Conservation (phyloP, 2,113 vertebrate species). For the Lepus americanus region DNA sequence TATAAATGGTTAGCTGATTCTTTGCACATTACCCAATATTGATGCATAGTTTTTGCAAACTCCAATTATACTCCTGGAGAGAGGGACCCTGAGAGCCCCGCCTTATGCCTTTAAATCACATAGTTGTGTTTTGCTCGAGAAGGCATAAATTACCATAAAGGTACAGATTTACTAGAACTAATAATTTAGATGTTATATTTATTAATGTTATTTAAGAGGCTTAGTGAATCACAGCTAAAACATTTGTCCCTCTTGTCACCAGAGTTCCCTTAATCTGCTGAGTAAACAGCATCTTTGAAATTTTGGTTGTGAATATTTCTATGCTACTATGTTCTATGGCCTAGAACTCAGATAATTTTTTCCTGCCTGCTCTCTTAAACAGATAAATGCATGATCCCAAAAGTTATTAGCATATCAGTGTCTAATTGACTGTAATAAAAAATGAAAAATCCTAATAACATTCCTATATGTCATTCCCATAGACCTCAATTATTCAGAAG, state of each 20-base stretch:
- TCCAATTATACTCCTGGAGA: background rate
- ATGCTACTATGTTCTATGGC: background rate
- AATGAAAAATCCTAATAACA: conserved; percentile 83
- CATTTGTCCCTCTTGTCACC: conserved; percentile 49
- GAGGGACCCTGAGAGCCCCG: background rate
- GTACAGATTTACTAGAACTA: conserved; percentile 44
- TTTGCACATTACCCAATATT: background rate
- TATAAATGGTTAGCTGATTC: conserved; percentile 56
- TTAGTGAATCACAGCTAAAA: conserved; percentile 53
- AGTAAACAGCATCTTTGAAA: conserved; percentile 63
- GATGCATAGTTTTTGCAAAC: conserved; percentile 60
- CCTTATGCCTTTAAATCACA: conserved; percentile 19
- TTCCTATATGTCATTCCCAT: conserved; percentile 76
- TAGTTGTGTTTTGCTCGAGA: conserved; percentile 28
- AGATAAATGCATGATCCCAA: conserved; percentile 79
- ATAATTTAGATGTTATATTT: conserved; percentile 62
- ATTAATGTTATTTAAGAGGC: conserved; percentile 53
- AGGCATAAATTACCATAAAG: conserved; percentile 69
- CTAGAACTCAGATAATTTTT: conserved; percentile 58
- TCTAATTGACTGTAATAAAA: conserved; percentile 85
- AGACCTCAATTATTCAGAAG: conserved; percentile 80
- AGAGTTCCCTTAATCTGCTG: conserved; percentile 41
- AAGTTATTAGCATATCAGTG: conserved; percentile 81
- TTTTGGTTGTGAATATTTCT: conserved; percentile 53
- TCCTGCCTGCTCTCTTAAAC: conserved; percentile 65